Conservation (phyloP, 2,797 vertebrate species). For the Distichodus sexfasciatus region DNA sequence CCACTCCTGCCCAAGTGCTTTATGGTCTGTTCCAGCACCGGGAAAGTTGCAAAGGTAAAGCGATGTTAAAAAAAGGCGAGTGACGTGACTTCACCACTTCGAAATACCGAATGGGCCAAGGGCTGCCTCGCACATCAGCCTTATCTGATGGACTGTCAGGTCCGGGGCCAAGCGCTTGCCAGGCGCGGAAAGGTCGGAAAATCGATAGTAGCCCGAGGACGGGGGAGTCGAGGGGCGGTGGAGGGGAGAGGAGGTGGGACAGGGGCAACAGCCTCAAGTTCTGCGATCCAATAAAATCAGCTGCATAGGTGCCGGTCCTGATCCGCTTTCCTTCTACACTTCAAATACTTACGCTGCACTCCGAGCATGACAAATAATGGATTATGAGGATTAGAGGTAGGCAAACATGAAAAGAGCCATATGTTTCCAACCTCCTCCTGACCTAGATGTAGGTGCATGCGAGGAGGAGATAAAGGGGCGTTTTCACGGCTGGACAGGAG, state of each 20-base stretch:
- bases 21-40: too few species aligned
- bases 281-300: conserved; percentile 58
- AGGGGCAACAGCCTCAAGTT: conserved; percentile 27
- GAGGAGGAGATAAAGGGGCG: conserved; percentile 52
- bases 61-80: too few species aligned
- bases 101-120: too few species aligned
- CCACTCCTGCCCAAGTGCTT: too few species aligned
- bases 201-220: conserved; percentile 55
- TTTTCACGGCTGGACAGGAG: background rate
- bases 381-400: conserved; percentile 65
- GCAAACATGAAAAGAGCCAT: conserved; percentile 62
- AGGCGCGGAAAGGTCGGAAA: conserved; percentile 48
- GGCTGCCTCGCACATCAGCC: too few species aligned
- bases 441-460: conserved; percentile 57
- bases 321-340: conserved; percentile 59
- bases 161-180: conserved; percentile 45
- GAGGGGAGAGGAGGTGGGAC: too few species aligned
- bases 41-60: too few species aligned
- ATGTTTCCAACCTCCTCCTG: conserved; percentile 62
- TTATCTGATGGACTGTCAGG: conserved; percentile 24
- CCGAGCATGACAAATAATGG: conserved; percentile 62
- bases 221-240: too few species aligned
- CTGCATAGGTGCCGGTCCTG: conserved; percentile 41
- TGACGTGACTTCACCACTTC: too few species aligned
- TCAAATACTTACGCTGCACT: conserved; percentile 50